Percentiles rank a stretch among this genome's conserved stretches.
Conservation (phyloP, 2,797 vertebrate species). For the Malacoraja senta region DNA sequence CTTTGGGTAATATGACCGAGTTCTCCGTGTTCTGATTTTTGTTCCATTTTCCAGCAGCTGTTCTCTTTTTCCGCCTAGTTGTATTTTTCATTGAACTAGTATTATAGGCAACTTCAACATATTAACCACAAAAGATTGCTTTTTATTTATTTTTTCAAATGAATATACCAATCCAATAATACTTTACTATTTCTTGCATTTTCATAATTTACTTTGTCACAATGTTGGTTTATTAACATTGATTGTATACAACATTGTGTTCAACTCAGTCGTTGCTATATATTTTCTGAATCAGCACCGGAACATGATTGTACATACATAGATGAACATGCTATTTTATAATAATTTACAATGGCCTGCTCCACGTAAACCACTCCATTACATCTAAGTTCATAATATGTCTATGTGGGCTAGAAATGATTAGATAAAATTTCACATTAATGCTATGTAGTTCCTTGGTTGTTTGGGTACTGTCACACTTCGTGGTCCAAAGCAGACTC, state of each 20-base stretch:
- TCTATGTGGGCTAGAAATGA: not conserved
- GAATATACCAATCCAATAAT: not conserved
- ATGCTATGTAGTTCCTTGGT: not conserved
- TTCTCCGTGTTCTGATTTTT: too few species aligned
- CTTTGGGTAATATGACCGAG: too few species aligned
- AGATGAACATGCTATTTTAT: not conserved
- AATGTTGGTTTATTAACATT: not conserved
- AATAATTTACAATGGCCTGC: not conserved
- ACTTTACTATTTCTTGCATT: not conserved
- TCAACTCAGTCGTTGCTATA: not conserved
- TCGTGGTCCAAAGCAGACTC: not conserved
- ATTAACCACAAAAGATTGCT: not conserved
- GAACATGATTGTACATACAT: not conserved
- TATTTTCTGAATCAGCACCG: not conserved
- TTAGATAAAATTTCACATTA: not conserved
- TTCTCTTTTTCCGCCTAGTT: not conserved
- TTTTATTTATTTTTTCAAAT: constrained; percentile 18
- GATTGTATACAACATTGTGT: constrained; percentile 27
- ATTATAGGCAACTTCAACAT: not conserved
- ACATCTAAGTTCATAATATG: not conserved
- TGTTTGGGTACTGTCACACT: not conserved
- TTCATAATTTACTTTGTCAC: not conserved
- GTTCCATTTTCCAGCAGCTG: too few species aligned
- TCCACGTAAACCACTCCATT: not conserved
- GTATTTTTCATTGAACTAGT: not conserved